Base-by-base conservation (phyloP, 2,113 vertebrate genomes). In the Antidorcas marsupialis region DNA sequence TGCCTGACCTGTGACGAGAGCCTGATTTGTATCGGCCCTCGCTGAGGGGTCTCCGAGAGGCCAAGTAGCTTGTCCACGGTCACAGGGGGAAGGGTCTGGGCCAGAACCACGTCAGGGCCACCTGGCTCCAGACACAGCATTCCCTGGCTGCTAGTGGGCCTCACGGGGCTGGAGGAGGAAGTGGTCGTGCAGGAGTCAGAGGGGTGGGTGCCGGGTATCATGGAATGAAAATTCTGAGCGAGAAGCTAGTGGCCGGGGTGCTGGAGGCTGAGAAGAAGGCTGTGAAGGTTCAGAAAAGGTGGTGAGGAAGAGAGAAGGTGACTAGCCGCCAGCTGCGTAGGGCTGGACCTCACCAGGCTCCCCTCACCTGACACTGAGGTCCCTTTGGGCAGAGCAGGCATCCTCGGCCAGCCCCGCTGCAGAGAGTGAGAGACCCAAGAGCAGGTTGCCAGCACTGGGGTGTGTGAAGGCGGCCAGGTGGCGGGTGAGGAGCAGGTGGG, bases 141-240 rank as follows among this genome's bases (percentile, higher is more conserved):
- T 60, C 17, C 23, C 36, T 12, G 8, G 30, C 30, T 52, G 43
- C 76, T 47, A 4, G 28, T 1, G 0, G 17, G 23, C 50, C 59
- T 87, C 14, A 17, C 0, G 0, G 78, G 50, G 27, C n/a, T 7
- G 21, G n/a, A 17, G 52, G 21, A 36, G 27, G 64, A 59, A n/a
- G 28, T 25, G 33, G 50, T 17, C 0, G 0, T 19, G 59, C 60
- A 23, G 13, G 50, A 25, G 25, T 39, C 28, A 50, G 36, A 52
- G 55, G 6, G 33, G 2, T 7, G 21, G 17, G 23, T 2, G 6
- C 4, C 5, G 10, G 19, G 27, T 2, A 0, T 45, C 1, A 3
- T n/a, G 13, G 57, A 81, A 25, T 21, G 43, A 53, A 17, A n/a
- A 39, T 89, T 28, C 67, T 52, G 47, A 93, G 39, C 6, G 5